Base-by-base conservation (phyloP, 2,113 vertebrate species). In the Leucoraja erinaceus region DNA sequence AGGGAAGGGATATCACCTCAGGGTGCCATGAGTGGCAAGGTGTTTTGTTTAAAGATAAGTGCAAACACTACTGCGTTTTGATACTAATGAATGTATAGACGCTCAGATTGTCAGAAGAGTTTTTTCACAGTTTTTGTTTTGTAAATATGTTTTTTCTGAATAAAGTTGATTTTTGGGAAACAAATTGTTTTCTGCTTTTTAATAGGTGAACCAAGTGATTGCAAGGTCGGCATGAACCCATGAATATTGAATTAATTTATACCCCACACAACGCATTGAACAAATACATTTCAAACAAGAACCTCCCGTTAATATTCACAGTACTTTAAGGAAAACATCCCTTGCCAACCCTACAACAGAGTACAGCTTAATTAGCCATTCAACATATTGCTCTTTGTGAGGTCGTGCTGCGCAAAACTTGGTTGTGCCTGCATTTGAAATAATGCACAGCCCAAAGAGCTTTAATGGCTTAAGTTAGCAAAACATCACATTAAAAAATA, bases 161-260 rank as follows among this genome's bases (percentile, higher is more conserved):
- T 47, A 47, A 47, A 47, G 38, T 47, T 47, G 38, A 47, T 47
- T 47, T 47, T 47, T 47, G 38, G 38, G 38, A 47, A 47, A 97
- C 31, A 88, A 97, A 98, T 97, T 96, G 83, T 31, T 16, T 14
- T 88, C 59, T 88, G 28, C 31, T 59, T 84, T 59, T 59, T 5
- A 12, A 97, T 54, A 59, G 12, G 61, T 31, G 63, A 66, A 88
- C 59, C 0, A 6, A 63, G 31, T 33, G 14, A 63, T 31, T 31
- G 61, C n/a, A 63, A 88, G 16, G 5, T n/a, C 0, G 28, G 56
- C n/a, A 88, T 63, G 31, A 81, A 81, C 2, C 38, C 9, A 25
- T 2, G 38, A 20, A 86, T 61, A 28, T 61, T n/a, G 56, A 63
- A 63, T 88, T 14, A 88, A 88, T 88, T 88, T 63, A 16, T 18